Base-by-base conservation (phyloP, 2,797 vertebrate genomes). In the Sardinella longiceps region DNA sequence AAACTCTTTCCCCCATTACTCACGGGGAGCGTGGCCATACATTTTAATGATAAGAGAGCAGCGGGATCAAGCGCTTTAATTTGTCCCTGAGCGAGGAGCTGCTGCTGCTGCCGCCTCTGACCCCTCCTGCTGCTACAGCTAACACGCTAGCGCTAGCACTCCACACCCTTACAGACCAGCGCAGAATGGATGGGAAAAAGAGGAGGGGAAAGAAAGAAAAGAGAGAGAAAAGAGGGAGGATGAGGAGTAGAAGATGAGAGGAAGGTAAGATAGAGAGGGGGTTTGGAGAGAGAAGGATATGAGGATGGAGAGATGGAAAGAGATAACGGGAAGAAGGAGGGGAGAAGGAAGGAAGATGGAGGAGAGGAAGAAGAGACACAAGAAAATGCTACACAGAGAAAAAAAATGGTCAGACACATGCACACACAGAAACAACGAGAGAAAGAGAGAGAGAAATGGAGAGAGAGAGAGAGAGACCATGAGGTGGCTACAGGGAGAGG, bases 41-140 rank as follows among this genome's bases (percentile, higher is more conserved):
- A 93, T 94, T 92, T 92, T 94, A 94, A 95, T 94, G 91, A 91
- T 81, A 82, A 83, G 87, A 92, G 91, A 90, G 92, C 90, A 89
- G 91, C 89, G 90, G 87, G 86, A 90, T 92, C 89, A 82, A 92
- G 84, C 63, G 89, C 23, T 80, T 60, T 82, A 51, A 77, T 37
- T 83, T 80, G 37, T 80, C 70, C 43, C 50, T 9, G n/a, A 51
- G 63, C 30, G 39, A 60, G 46, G 25, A 58, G 70, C 33, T 77
- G 70, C 70, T 23, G 37, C 37, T 2, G 18, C 37, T 77, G 70
- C 70, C 15, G 33, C 51, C 74, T 60, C 53, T 51, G 77, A 45
- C 39, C 45, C 20, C 15, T 51, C 84, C 39, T 10, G 46, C 28
- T 81, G 51, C 43, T 10, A 20, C 48, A 18, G 9, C 51, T 81